A percentile compares a stretch with the other conserved stretches of the same genome.
Evolutionary conservation across 2,888 invertebrate species (phyloP).

Genomic region (Heteromurus nitidus): DNA sequence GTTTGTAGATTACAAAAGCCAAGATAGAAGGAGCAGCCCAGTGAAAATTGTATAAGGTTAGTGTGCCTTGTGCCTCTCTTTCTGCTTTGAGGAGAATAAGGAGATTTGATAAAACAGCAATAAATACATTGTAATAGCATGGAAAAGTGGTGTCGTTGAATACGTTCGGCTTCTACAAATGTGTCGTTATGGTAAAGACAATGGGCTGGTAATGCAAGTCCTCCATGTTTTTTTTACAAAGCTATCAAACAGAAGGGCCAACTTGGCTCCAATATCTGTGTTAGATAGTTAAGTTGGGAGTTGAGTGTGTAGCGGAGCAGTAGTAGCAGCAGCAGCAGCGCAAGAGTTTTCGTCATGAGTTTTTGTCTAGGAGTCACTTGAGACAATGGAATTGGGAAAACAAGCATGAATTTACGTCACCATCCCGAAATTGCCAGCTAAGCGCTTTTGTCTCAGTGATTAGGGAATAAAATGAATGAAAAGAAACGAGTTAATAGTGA

Average conservation of each 20-base stretch:
- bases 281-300: too few relatives aligned
- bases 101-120: constrained; percentile 1
- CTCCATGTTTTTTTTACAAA: neutral
- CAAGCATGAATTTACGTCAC: constrained; percentile 27
- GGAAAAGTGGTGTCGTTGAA: too few relatives aligned
- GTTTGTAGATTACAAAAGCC: too few relatives aligned
- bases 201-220: neutral
- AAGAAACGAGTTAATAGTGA: neutral
- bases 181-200: neutral
- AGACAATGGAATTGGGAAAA: constrained; percentile 36
- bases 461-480: constrained; percentile 25
- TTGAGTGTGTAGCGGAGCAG: too few relatives aligned
- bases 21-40: too few relatives aligned
- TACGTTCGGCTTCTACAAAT: neutral
- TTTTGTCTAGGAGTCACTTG: constrained; percentile 11
- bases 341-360: neutral
- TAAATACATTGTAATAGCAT: neutral
- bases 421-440: constrained; percentile 21
- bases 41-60: too few relatives aligned
- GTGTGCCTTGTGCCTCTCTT: too few relatives aligned
- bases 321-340: neutral
- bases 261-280: neutral
- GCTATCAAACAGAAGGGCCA: neutral
- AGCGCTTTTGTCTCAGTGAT: constrained; percentile 36
- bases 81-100: too few relatives aligned